Evolutionary conservation across 2,113 vertebrate species (phyloP), one percentile per base, ranked within the genome.

Genomic region (Campylomormyrus tamandua): DNA sequence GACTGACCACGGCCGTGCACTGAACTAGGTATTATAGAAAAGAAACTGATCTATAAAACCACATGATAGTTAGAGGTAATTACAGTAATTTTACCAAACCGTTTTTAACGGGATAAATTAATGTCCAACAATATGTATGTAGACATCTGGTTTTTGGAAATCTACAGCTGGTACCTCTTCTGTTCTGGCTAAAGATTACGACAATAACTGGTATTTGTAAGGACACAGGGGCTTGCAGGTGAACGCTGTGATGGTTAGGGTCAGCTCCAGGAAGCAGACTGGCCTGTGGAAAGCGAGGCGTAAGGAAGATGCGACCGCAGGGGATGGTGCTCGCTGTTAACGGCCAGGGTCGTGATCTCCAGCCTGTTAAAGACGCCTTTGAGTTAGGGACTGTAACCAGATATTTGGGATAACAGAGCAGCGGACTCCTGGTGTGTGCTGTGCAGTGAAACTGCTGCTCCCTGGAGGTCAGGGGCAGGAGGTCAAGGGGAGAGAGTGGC

Each of bases 351-450:
- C 94, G 91, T 94, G 95, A 95, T 94, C 96, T 94, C 93, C 70
- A 91, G 89, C 92, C 92, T 21, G 87, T 95, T 95, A 95, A 96
- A 95, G 95, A 96, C 94, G 94, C 96, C 94, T 95, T 92, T 95
- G 96, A 94, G 96, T 95, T 94, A 93, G 92, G 91, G 91, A 92
- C 93, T 93, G 95, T 95, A 96, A 96, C 96, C 86, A 92, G 94
- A 96, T 95, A 96, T 93, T 91, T 95, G 93, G 90, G 96, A 96
- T 96, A 96, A 96, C 96, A 96, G 90, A 92, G 91, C 24, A 21
- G 19, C 0, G 91, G 91, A 89, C 89, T 92, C 88, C 91, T n/a
- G 87, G 66, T 91, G 92, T 89, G 92, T 89, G 90, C 90, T 70
- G 90, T 74, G 91, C 93, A 91, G 92, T 62, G 89, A 87, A 88